phyloP scores from a whole-genome alignment of 2,113 vertebrate genomes.

The Todiramphus saurophagus region DNA sequence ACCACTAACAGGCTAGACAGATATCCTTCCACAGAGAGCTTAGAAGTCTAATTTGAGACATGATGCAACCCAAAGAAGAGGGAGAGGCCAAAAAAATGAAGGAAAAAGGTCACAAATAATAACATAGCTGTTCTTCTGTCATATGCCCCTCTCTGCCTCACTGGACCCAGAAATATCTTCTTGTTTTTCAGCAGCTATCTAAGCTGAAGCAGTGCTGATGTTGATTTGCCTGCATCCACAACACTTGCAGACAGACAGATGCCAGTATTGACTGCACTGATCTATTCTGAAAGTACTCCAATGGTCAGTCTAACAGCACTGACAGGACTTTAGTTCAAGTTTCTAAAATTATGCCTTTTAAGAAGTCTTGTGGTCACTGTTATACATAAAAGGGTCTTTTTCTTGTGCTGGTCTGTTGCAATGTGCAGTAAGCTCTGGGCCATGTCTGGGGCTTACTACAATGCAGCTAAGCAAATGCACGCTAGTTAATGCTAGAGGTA shows the following conservation, averaged over 20 bases:
- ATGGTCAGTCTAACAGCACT: not conserved
- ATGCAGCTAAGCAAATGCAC: not conserved
- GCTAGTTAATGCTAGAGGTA: not conserved
- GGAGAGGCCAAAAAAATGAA: not conserved
- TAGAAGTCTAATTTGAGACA: not conserved
- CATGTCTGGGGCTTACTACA: not conserved
- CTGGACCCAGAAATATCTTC: not conserved
- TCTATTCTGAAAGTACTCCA: not conserved
- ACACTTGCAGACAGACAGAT: not conserved
- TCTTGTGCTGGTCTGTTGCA: not conserved
- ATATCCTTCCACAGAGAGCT: not conserved
- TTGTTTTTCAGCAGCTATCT: not conserved
- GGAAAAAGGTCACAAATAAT: not conserved
- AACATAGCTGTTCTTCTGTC: not conserved
- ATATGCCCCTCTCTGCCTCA: not conserved
- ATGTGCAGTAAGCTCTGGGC: not conserved
- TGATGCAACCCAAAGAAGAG: not conserved
- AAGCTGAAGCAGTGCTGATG: not conserved
- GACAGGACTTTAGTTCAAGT: not conserved
- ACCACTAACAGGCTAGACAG: not conserved
- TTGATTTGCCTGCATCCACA: not conserved
- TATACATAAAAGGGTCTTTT: not conserved
- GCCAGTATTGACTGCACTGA: not conserved
- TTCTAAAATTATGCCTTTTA: not conserved
- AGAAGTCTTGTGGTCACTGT: not conserved